phyloP scores from a whole-genome alignment of 2,888 invertebrate genomes.

The Drosophila testacea region DNA sequence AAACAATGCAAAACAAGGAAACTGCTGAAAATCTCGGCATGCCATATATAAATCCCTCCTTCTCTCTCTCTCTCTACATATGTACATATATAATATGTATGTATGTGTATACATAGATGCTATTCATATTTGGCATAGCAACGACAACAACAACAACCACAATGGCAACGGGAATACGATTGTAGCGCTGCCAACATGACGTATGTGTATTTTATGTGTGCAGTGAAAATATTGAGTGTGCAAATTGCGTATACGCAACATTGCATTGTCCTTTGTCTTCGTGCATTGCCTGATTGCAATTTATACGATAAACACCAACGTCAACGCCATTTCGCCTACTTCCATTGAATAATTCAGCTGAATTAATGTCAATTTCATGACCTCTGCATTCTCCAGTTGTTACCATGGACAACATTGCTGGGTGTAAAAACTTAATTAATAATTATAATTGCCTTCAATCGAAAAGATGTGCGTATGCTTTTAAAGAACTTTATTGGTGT shows the following conservation, averaged over 20 bases:
- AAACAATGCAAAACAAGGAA: slow-evolving; percentile 36
- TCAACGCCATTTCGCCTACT: neutral
- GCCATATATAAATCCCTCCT: slow-evolving; percentile 1
- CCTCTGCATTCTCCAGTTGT: slow-evolving; percentile 4
- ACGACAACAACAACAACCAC: slow-evolving; percentile 3
- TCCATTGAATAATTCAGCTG: slow-evolving; percentile 11
- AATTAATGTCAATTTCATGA: slow-evolving; percentile 29
- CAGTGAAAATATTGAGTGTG: slow-evolving; percentile 3
- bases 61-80: neutral
- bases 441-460: slow-evolving; percentile 34
- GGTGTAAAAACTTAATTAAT: slow-evolving; percentile 25
- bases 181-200: neutral
- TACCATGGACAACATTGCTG: slow-evolving; percentile 22
- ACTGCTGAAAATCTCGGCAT: slow-evolving; percentile 11
- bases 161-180: neutral
- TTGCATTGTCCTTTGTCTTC: slow-evolving; percentile 11
- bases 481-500: neutral
- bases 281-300: slow-evolving; percentile 35
- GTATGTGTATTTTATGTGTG: slow-evolving; percentile 15
- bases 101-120: neutral
- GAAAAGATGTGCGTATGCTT: neutral
- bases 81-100: slow-evolving; percentile 1
- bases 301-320: slow-evolving; percentile 18
- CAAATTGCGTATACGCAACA: slow-evolving; percentile 51
- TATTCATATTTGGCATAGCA: slow-evolving; percentile 27